phyloP scores from a whole-genome alignment of 2,797 vertebrate genomes.

The Podargus strigoides region DNA sequence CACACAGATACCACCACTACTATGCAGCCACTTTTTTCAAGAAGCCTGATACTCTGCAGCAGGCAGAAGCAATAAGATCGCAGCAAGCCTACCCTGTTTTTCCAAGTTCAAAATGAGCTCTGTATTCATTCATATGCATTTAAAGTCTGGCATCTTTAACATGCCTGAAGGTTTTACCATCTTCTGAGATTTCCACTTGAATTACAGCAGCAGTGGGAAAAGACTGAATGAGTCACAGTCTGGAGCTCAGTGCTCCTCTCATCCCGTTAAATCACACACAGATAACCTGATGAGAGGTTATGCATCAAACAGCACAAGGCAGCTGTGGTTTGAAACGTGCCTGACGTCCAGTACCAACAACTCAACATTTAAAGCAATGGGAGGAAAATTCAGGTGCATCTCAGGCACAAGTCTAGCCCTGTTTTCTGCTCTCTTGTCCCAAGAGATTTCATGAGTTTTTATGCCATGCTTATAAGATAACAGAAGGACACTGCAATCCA shows the following conservation, averaged over 20 bases:
- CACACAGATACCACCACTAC: neutral
- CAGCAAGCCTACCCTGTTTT: neutral
- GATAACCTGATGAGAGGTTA: neutral
- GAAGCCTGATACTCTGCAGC: neutral
- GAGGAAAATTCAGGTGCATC: neutral
- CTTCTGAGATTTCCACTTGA: slow-evolving; percentile 19
- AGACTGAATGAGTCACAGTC: slow-evolving; percentile 9
- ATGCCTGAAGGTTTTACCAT: slow-evolving; percentile 15
- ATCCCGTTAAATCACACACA: neutral
- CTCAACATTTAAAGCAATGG: neutral
- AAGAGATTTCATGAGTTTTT: neutral
- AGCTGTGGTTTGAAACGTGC: accelerated
- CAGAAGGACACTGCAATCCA: neutral
- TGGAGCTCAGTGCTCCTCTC: neutral
- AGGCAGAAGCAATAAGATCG: neutral
- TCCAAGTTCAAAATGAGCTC: neutral
- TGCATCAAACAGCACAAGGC: neutral
- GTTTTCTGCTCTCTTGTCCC: neutral
- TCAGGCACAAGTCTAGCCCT: neutral
- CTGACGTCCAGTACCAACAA: accelerated
- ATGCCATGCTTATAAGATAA: neutral
- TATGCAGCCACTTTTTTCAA: neutral
- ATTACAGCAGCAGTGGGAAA: slow-evolving; percentile 12
- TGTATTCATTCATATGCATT: neutral
- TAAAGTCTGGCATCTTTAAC: neutral